Base-by-base conservation (phyloP, 2,888 invertebrate species). In the Lasioglossum marginatum region DNA sequence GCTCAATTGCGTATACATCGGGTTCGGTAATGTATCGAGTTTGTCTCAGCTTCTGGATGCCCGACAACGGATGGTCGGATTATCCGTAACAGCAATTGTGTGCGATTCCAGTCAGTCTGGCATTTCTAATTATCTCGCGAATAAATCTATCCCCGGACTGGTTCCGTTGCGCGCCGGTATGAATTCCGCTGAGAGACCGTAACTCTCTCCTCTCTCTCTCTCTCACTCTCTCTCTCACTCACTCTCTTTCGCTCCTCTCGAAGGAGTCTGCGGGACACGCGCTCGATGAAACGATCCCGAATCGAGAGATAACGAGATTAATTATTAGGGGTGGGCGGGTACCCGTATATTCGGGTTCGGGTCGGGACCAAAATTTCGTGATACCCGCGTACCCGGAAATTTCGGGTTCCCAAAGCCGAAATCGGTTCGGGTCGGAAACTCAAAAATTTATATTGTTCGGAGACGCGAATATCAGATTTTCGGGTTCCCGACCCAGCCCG, bases 11-110 rank as follows among this genome's bases (percentile, higher is more conserved):
- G 83, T 81, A 79, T 81, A 86, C 87, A 86, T 83, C 77, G 87
- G 76, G 45, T 86, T 81, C 70, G 86, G 83, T 87, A 87, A 87
- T 87, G 87, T 83, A 87, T 87, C 87, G 87, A 87, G 87, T 87
- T 83, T 87, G 86, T 86, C 86, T 77, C 86, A 81, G 86, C 77
- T 83, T 83, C 87, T 77, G 83, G 81, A 45, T 80, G 82, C 82
- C 79, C 76, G 79, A 79, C 86, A 83, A 87, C 86, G 87, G 86
- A 87, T 87, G 83, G 80, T 81, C 71, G 87, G 86, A 87, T 87
- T 87, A 87, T 83, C 87, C 78, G 86, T 81, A 87, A 83, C 83
- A 81, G 83, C 78, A 81, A 87, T 87, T 86, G 83, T 76, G 63
- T 37, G 80, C 86, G 86, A 83, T 81, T 77, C 77, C 77, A 76